Percentiles rank a stretch among this genome's conserved stretches.
These are phyloP conservation scores for Lamprotornis superbus DNA, from an alignment of 2,113 vertebrate species.

Conservation along the genomic window DNA sequence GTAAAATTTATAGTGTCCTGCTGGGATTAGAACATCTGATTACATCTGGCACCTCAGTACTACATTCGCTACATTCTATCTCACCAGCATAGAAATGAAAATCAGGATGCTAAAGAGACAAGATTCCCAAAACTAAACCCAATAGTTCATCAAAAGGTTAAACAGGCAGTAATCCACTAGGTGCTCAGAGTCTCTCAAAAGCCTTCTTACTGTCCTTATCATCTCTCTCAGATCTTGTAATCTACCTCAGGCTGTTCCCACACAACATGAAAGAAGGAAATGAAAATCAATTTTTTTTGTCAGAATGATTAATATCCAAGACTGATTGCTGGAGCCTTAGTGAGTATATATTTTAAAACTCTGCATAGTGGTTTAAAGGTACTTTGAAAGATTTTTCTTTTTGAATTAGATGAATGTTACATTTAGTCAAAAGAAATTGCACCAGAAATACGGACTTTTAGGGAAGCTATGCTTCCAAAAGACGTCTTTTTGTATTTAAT, in stretches of 20 bases:
- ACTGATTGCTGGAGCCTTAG: background rate
- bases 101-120: background rate
- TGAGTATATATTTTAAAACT: background rate
- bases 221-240: slow-evolving; percentile 13
- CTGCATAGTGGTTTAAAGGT: background rate
- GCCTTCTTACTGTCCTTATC: background rate
- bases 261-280: slow-evolving; percentile 3
- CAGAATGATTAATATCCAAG: slow-evolving; percentile 29
- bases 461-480: background rate
- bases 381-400: background rate
- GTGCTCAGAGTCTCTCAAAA: background rate
- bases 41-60: background rate
- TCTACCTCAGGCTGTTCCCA: slow-evolving; percentile 12
- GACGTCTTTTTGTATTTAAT: background rate
- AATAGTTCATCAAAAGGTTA: background rate
- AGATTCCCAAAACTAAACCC: background rate
- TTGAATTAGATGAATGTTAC: background rate
- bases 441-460: background rate
- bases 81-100: background rate
- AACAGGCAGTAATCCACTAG: background rate
- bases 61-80: background rate
- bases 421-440: background rate
- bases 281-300: slow-evolving; percentile 27
- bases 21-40: background rate
- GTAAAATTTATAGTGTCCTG: background rate